Evolutionary conservation across 2,888 invertebrate genomes (phyloP).

Genomic region (Epinotia demarniana): DNA sequence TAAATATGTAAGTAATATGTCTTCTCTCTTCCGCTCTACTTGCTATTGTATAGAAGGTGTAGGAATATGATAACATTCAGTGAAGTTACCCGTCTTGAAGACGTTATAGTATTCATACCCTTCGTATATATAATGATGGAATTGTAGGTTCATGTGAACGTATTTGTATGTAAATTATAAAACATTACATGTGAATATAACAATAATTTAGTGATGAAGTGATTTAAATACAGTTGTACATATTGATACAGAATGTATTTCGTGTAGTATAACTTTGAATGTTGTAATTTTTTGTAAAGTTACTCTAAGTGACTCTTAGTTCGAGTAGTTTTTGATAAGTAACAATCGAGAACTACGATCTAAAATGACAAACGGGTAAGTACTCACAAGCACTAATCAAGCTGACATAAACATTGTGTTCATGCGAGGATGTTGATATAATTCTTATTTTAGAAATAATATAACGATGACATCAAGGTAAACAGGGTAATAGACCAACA

Average conservation of each 20-base stretch:
- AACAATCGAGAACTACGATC: conserved; percentile 71
- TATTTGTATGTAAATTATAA: conserved; percentile 61
- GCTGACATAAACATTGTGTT: background rate
- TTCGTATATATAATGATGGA: conserved; percentile 59
- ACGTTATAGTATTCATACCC: conserved; percentile 49
- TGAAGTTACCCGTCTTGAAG: conserved; percentile 1
- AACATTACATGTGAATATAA: conserved; percentile 72
- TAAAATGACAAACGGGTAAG: conserved; percentile 70
- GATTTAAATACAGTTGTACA: conserved; percentile 67
- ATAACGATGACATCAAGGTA: conserved; percentile 61
- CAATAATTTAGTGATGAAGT: conserved; percentile 75
- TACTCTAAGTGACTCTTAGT: conserved; percentile 75
- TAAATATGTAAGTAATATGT: conserved; percentile 56
- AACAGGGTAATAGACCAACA: conserved; percentile 77
- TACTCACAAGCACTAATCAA: conserved; percentile 53
- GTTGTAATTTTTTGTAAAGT: conserved; percentile 81
- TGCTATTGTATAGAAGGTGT: conserved; percentile 55
- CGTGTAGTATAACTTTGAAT: conserved; percentile 66
- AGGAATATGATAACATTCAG: conserved; percentile 54
- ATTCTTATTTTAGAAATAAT: conserved; percentile 16
- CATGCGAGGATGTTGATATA: conserved; percentile 20
- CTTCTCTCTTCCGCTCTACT: conserved; percentile 59
- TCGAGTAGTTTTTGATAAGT: conserved; percentile 84
- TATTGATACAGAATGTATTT: conserved; percentile 72
- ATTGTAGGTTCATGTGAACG: conserved; percentile 69